These are phyloP conservation scores for Villa cingulata DNA, from an alignment of 2,888 invertebrate genomes.

Conservation along the genomic window DNA sequence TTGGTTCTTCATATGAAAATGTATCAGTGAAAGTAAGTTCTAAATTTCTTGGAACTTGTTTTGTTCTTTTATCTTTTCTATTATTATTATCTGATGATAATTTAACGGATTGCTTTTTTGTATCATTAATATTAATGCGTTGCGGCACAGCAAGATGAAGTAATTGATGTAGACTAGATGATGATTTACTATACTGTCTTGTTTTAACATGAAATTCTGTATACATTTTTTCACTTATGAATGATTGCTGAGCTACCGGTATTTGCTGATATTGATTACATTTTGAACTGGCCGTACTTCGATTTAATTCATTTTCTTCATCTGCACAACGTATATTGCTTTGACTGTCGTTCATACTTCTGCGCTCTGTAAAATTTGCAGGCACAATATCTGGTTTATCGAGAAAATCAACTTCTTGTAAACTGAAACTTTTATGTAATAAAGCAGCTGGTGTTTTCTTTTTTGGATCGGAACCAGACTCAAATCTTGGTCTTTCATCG, in stretches of 20 bases:
- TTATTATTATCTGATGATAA: not conserved
- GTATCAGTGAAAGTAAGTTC: slow-evolving; percentile 2
- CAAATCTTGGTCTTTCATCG: slow-evolving; percentile 11
- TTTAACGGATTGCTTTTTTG: slow-evolving; percentile 26
- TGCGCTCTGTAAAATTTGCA: slow-evolving; percentile 1
- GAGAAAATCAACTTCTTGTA: slow-evolving; percentile 32
- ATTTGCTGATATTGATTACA: too few relatives aligned
- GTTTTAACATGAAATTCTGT: slow-evolving; percentile 60
- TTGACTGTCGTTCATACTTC: not conserved
- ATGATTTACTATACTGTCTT: slow-evolving; percentile 49
- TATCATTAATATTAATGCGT: slow-evolving; percentile 43
- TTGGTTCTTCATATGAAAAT: not conserved
- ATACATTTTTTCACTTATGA: slow-evolving; percentile 53
- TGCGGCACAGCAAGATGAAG: slow-evolving; percentile 33
- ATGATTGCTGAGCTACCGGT: slow-evolving; percentile 53
- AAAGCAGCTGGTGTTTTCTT: slow-evolving; percentile 17
- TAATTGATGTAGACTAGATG: slow-evolving; percentile 42
- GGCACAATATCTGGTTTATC: slow-evolving; percentile 28
- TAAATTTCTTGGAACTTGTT: not conserved
- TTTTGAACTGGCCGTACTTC: not conserved
- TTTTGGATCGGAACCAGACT: slow-evolving; percentile 12
- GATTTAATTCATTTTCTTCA: not conserved
- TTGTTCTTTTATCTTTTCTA: not conserved
- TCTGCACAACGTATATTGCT: not conserved
- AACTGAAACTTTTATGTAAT: slow-evolving; percentile 31